phyloP scores from a whole-genome alignment of 2,113 vertebrate species.

The Xiphias gladius region DNA sequence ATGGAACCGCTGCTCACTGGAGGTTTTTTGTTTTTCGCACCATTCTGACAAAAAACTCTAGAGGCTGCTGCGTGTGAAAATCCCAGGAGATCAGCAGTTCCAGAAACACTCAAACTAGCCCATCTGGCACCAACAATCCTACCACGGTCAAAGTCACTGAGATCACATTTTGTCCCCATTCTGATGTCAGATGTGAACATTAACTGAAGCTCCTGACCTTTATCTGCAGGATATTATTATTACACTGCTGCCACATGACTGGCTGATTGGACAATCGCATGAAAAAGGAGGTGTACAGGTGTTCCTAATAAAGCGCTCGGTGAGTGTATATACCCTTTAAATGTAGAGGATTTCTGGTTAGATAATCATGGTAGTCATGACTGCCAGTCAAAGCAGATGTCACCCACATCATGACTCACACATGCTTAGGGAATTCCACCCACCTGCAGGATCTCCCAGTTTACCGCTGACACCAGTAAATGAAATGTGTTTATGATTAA shows the following conservation, averaged over 20 bases:
- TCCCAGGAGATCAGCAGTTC: too few relatives aligned
- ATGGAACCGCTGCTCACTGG: too few relatives aligned
- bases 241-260: not conserved
- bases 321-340: not conserved
- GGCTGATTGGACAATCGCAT: not conserved
- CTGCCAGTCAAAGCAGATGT: conserved; percentile 4
- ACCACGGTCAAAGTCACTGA: too few relatives aligned
- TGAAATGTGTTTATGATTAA: not conserved
- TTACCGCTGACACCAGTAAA: conserved; percentile 3
- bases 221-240: not conserved
- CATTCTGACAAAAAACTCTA: too few relatives aligned
- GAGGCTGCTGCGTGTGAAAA: too few relatives aligned
- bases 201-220: not conserved
- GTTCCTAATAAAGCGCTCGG: not conserved
- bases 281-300: not conserved
- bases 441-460: conserved; percentile 32
- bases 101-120: too few relatives aligned
- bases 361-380: conserved; percentile 42
- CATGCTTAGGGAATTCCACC: conserved; percentile 56
- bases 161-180: not conserved
- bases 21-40: too few relatives aligned
- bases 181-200: not conserved
- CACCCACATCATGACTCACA: conserved; percentile 66
- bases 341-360: conserved; percentile 59
- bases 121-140: too few relatives aligned